Evolutionary conservation across 2,888 invertebrate genomes (phyloP).

Genomic region (Polymixis flavicincta): DNA sequence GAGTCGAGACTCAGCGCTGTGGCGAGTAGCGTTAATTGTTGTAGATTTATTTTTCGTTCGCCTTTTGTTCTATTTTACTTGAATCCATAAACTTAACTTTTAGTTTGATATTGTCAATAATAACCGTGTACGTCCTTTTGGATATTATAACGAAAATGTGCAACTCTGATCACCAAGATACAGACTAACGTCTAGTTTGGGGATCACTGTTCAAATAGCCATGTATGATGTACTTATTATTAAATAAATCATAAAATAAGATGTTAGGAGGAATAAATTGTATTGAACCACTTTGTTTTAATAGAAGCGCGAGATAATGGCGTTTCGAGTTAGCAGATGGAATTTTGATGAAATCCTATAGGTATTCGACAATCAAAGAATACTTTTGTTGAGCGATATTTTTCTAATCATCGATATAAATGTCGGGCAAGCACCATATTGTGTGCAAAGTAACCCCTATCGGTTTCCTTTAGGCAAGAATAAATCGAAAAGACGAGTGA

Average conservation of each 20-base stretch:
- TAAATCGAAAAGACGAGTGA: neutral
- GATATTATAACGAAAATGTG: no score
- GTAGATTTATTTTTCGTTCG: no score
- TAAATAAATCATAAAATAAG: no score
- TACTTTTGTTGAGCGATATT: neutral
- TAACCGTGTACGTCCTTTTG: no score
- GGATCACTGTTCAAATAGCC: no score
- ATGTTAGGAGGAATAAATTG: slow-evolving; percentile 28
- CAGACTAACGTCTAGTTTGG: no score
- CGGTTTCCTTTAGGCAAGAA: neutral
- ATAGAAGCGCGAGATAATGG: neutral
- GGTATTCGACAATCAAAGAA: neutral
- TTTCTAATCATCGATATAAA: neutral
- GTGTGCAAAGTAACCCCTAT: neutral
- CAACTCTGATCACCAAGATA: no score
- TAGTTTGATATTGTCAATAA: no score
- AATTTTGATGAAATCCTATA: neutral
- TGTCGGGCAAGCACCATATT: neutral
- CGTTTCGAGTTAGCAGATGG: neutral
- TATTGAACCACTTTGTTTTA: slow-evolving; percentile 5
- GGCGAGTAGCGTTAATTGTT: slow-evolving; percentile 16
- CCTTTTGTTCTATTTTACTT: no score
- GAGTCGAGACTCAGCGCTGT: slow-evolving; percentile 34
- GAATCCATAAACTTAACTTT: no score
- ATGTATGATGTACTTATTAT: no score